These are phyloP conservation scores for Periparus ater DNA, from an alignment of 2,797 vertebrate species.

Conservation along the genomic window DNA sequence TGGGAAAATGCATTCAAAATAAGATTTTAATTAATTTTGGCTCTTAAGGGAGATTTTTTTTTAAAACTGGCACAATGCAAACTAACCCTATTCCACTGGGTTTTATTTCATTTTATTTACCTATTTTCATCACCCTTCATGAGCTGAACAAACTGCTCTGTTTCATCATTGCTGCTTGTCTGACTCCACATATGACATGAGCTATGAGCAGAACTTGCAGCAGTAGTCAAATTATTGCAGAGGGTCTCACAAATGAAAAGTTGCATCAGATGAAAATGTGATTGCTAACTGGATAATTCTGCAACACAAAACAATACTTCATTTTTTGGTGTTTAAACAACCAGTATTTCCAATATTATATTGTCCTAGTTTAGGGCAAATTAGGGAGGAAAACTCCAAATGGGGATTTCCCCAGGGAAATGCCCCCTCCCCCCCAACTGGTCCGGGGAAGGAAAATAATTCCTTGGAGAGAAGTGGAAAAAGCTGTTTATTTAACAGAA, in stretches of 20 bases:
- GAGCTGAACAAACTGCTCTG: not conserved
- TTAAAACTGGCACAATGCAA: not conserved
- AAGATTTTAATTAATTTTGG: not conserved
- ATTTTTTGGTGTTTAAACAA: not conserved
- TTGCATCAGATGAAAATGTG: not conserved
- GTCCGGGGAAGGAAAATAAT: too few species aligned
- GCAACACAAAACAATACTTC: not conserved
- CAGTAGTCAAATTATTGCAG: not conserved
- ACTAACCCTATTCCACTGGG: not conserved
- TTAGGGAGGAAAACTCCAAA: too few species aligned
- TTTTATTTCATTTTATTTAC: conserved; percentile 2
- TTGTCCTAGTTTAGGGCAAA: too few species aligned
- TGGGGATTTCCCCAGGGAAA: too few species aligned
- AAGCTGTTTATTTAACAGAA: too few species aligned
- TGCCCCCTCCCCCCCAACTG: too few species aligned
- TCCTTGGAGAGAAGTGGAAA: too few species aligned
- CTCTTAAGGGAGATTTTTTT: not conserved
- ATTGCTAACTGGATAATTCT: not conserved
- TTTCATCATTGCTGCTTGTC: not conserved
- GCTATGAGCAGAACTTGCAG: not conserved
- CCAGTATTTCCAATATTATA: not conserved
- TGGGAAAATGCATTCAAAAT: not conserved
- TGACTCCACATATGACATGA: not conserved
- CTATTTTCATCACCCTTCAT: not conserved
- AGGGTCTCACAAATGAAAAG: not conserved